phyloP scores from a whole-genome alignment of 2,113 vertebrate species.

The Hippopotamus amphibius region DNA sequence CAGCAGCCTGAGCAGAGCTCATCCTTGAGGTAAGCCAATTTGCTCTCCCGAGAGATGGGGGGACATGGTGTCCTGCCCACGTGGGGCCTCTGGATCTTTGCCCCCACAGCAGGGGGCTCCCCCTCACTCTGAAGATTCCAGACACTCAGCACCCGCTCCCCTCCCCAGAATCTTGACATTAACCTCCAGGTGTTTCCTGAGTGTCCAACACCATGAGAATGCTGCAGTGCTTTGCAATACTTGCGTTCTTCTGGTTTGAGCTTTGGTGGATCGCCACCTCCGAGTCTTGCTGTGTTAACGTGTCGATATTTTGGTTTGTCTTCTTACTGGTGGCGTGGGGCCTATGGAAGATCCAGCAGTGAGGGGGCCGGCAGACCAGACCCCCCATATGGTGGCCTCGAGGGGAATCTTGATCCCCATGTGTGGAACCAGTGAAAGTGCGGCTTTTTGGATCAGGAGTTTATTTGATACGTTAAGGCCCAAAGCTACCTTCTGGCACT shows the following conservation, averaged over 20 bases:
- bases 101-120: neutral
- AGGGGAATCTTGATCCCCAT: neutral
- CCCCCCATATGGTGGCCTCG: neutral
- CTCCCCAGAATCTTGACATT: neutral
- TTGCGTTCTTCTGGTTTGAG: slow-evolving; percentile 70
- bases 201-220: neutral
- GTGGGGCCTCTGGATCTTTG: neutral
- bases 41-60: neutral
- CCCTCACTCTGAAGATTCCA: slow-evolving; percentile 21
- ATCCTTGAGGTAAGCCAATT: neutral
- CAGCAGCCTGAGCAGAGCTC: neutral
- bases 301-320: slow-evolving; percentile 66
- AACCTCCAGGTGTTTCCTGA: neutral
- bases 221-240: neutral
- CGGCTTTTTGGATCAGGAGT: neutral
- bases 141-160: neutral
- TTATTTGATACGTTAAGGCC: neutral
- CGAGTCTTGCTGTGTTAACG: slow-evolving; percentile 35
- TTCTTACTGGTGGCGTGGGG: slow-evolving; percentile 56
- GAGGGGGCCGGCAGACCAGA: neutral
- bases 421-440: neutral
- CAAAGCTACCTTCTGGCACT: neutral
- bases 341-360: slow-evolving; percentile 37
- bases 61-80: neutral
- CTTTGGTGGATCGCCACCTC: slow-evolving; percentile 66